These are phyloP conservation scores for Brachypteracias leptosomus DNA, from an alignment of 2,113 vertebrate species.

Conservation along the genomic window DNA sequence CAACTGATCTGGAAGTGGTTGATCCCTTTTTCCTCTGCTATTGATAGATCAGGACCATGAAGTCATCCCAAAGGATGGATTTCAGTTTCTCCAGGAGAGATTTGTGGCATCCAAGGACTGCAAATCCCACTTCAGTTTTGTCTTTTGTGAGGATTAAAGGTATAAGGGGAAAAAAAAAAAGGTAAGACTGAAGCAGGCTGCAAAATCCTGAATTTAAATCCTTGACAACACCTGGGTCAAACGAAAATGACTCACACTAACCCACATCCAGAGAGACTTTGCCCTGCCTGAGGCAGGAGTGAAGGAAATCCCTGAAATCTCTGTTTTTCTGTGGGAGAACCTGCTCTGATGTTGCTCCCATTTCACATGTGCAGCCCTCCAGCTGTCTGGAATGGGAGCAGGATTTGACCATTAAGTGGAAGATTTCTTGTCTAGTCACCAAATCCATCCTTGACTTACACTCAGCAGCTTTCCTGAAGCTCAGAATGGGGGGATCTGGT, in stretches of 20 bases:
- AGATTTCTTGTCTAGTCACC: not conserved
- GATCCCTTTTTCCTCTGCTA: not conserved
- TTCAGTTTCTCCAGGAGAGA: not conserved
- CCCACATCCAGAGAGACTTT: not conserved
- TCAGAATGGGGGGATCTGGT: not conserved
- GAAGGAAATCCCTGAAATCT: not conserved
- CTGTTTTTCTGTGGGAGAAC: not conserved
- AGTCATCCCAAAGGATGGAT: not conserved
- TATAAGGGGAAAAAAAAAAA: not conserved
- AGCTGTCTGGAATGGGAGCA: not conserved
- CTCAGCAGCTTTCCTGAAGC: not conserved
- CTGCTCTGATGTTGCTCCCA: rapidly evolving
- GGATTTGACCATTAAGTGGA: not conserved
- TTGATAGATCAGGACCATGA: not conserved
- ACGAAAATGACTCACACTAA: not conserved
- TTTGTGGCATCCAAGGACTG: not conserved
- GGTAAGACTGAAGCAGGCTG: not conserved
- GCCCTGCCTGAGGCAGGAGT: not conserved
- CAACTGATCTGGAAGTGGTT: not conserved
- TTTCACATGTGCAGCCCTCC: not conserved
- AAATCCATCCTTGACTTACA: not conserved
- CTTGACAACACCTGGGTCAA: not conserved
- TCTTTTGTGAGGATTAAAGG: not conserved
- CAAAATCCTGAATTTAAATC: not conserved
- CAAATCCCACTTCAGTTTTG: not conserved